Base-by-base conservation (phyloP, 2,888 invertebrate species). In the Drosophila niveifrons region DNA sequence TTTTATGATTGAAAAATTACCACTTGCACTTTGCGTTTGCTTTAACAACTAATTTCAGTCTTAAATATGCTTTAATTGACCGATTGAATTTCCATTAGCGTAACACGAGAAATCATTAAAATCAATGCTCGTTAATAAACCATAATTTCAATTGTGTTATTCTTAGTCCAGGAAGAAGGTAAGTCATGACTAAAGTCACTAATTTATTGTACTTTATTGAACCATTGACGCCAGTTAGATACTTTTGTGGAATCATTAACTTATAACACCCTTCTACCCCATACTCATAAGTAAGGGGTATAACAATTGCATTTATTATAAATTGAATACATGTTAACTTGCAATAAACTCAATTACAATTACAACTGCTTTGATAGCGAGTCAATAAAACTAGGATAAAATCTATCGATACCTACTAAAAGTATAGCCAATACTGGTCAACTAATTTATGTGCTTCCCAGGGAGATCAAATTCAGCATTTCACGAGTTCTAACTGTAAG, bases 391-490 rank as follows among this genome's bases (percentile, higher is more conserved):
- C 48, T 23, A 48, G 48, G 6, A 2, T 29, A 11, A 31, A 13
- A 3, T 34, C 34, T 10, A 29, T 17, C 1, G 10, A 48, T 4
- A 31, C 7, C 17, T 1, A 8, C 1, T 15, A 4, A 2, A 11
- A 31, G 39, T 13, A 8, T 2, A 8, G 2, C 13, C 10, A 17
- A 11, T 31, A 2, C 15, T 15, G 10, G 17, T 3, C 15, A n/a
- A n/a, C 31, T 15, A 36, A 29, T 31, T 29, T 41, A 41, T 41
- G 15, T 4, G 23, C 58, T 63, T 63, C 52, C 47, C 57, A 53
- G 18, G 51, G 31, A 23, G 61, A 68, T 84, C 68, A 61, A 66
- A 68, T 72, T 73, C 57, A 75, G 43, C 34, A 62, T 66, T 67
- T 63, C 36, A n/a, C n/a, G 36, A 36, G 11, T 44, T 63, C 44